phyloP scores from a whole-genome alignment of 35 echinoderm and acorn worm species.

The Patiria miniata region DNA sequence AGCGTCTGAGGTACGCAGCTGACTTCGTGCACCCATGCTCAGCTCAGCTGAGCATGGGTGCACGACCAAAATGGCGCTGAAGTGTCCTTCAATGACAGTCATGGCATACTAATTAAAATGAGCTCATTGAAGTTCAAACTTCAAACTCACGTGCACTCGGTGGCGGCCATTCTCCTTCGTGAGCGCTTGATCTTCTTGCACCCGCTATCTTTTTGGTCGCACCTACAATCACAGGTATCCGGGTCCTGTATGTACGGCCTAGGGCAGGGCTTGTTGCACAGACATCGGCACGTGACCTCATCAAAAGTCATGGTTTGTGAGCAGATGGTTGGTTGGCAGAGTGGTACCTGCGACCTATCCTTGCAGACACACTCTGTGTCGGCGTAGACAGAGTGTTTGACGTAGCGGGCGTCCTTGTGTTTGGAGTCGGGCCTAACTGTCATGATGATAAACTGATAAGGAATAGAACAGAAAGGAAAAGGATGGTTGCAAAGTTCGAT shows the following conservation, averaged over 20 bases:
- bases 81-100: too few species aligned
- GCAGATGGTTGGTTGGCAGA: neutral
- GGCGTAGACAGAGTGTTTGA: slow-evolving; percentile 38
- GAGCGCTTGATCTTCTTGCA: slow-evolving; percentile 43
- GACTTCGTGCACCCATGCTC: too few species aligned
- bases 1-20: too few species aligned
- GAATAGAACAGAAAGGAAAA: neutral
- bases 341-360: slow-evolving; percentile 1
- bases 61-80: too few species aligned
- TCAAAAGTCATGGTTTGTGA: neutral
- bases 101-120: too few species aligned
- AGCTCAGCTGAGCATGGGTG: too few species aligned
- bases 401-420: neutral
- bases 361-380: slow-evolving; percentile 39
- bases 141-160: slow-evolving; percentile 11
- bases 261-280: slow-evolving; percentile 36
- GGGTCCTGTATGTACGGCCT: slow-evolving; percentile 26
- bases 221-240: slow-evolving; percentile 41
- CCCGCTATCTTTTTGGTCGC: slow-evolving; percentile 5
- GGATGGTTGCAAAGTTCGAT: too few species aligned
- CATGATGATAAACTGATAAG: slow-evolving; percentile 40
- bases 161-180: neutral
- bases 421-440: neutral
- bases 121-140: too few species aligned
- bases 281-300: slow-evolving; percentile 18